Conservation (phyloP, 2,797 vertebrate genomes). For the Synanceia verrucosa region DNA sequence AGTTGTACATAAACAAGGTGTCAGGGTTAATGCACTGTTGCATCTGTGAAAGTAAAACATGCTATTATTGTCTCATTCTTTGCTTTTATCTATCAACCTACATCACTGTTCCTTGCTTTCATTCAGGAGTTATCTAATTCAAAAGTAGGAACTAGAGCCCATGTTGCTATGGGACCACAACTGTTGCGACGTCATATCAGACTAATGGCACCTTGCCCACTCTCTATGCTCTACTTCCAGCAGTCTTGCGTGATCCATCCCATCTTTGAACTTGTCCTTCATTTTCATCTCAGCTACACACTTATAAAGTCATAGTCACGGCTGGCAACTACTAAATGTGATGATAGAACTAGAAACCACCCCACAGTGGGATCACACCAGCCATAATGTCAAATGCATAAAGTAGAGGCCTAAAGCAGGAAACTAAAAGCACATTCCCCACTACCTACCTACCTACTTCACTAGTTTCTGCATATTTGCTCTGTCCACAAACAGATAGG, state of each 20-base stretch:
- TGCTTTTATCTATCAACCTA: background rate
- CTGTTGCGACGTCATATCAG: background rate
- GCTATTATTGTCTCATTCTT: background rate
- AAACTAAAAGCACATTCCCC: background rate
- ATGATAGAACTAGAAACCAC: background rate
- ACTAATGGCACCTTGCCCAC: background rate
- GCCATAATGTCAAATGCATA: background rate
- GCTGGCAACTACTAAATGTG: background rate
- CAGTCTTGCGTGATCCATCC: background rate
- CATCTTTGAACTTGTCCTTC: background rate
- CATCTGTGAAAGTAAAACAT: background rate
- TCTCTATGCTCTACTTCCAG: background rate
- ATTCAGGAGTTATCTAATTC: background rate
- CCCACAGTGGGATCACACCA: background rate
- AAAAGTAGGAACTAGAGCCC: slow-evolving; percentile 1
- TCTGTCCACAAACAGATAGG: background rate
- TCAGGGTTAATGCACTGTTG: slow-evolving; percentile 21
- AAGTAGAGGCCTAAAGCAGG: no score
- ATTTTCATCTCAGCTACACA: background rate
- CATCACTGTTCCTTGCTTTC: background rate
- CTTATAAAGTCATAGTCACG: background rate
- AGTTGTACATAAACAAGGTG: slow-evolving; percentile 39
- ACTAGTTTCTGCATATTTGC: background rate
- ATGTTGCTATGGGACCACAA: background rate
- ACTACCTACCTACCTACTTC: background rate